Conservation (phyloP, 1,140 invertebrate genomes). For the Bombus superbus region DNA sequence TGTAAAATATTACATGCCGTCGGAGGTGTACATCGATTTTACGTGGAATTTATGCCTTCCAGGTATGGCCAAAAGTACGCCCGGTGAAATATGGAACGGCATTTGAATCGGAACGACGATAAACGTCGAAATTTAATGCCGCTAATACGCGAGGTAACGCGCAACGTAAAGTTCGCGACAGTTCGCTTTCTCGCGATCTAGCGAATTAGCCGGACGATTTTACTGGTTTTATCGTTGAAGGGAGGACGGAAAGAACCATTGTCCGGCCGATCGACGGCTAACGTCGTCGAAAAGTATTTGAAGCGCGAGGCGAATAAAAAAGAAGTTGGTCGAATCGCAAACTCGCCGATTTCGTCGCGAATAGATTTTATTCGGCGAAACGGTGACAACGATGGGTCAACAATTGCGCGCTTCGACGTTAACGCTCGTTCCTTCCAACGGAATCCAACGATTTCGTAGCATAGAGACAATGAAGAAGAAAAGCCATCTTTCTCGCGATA, state of each 20-base stretch:
- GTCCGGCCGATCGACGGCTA: too few species aligned
- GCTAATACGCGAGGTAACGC: neutral
- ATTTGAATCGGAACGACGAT: neutral
- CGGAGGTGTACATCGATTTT: constrained; percentile 45
- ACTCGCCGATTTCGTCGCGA: neutral
- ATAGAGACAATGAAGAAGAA: neutral
- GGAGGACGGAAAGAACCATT: neutral
- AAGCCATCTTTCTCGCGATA: constrained; percentile 7
- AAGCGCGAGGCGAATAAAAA: neutral
- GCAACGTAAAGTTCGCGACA: neutral
- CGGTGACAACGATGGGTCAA: too few species aligned
- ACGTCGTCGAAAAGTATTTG: constrained; percentile 14
- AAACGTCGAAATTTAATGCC: constrained; percentile 23
- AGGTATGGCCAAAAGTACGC: constrained; percentile 20
- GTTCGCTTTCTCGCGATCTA: neutral
- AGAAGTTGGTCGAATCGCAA: neutral
- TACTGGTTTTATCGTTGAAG: too few species aligned
- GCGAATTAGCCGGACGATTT: neutral
- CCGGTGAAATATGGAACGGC: constrained; percentile 32
- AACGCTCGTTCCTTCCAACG: neutral
- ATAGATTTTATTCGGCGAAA: neutral
- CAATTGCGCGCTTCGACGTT: neutral
- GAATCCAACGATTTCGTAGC: neutral
- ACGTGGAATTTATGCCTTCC: constrained; percentile 48
- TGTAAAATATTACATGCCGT: constrained; percentile 65